Evolutionary conservation across 2,797 vertebrate species (phyloP), one percentile per base, ranked within the genome.

Genomic region (Lates japonicus): DNA sequence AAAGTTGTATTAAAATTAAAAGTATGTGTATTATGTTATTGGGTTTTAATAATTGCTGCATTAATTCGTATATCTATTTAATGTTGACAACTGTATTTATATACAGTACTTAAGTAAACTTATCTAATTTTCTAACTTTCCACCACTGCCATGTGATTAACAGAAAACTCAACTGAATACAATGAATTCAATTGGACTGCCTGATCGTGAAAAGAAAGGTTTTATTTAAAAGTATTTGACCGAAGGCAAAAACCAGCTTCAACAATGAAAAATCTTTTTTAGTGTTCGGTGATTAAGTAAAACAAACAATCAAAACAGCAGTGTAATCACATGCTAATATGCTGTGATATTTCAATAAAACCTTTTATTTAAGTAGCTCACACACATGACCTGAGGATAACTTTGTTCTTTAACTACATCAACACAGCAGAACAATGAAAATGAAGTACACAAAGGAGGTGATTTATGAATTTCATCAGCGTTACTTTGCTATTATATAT

Each of bases 391-490:
- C 20, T 33, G 9, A 3, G 29, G 17, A 12, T 68, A 17, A 37
- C 37, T 35, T 19, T n/a, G 22, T 68, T 75, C 72, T 71, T 58
- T 31, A 61, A 57, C 59, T 44, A 44, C 25, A 2, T 49, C 22
- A 63, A 48, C 35, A 31, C 19, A 72, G 49, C 29, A 57, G 39
- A 46, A 65, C 10, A 20, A 10, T 70, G 46, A 10, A 76, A 57
- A 79, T 59, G 58, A 74, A 51, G 25, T 19, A 57, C n/a, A 65
- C 3, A 33, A 58, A 63, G n/a, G 70, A 3, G 3, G 29, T 19
- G 49, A 39, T 11, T 16, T 46, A 51, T 61, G 52, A 19, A 70
- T 52, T 42, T 49, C 19, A 74, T 17, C 46, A 42, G 39, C 20
- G 42, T 19, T 42, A 57, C 65, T 62, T 48, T n/a, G n/a, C n/a